Evolutionary conservation across 2,888 invertebrate genomes (phyloP).

Genomic region (Eurytoma californica): DNA sequence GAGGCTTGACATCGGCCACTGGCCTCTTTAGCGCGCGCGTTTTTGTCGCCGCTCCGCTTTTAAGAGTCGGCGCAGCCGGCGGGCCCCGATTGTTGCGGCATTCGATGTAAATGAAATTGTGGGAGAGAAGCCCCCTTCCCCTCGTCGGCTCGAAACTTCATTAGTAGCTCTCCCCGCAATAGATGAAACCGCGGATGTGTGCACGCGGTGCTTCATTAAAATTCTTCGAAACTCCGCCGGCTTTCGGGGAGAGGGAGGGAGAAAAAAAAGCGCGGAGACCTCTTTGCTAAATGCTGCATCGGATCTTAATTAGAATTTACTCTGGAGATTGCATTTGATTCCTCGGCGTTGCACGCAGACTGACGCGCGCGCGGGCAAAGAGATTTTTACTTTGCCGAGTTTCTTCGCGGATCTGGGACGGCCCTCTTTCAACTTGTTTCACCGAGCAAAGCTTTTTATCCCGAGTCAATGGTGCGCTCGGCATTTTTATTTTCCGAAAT

Average conservation of each 20-base stretch:
- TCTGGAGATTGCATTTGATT: constrained; percentile 24
- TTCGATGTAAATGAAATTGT: constrained; percentile 50
- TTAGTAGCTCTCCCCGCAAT: constrained; percentile 26
- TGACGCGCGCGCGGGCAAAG: neutral
- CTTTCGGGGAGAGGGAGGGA: neutral
- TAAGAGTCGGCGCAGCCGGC: neutral
- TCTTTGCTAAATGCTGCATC: constrained; percentile 28
- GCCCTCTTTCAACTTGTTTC: neutral
- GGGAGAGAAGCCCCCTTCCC: constrained; percentile 15
- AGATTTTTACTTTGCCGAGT: constrained; percentile 6
- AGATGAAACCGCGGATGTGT: constrained; percentile 41
- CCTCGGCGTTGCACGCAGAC: neutral
- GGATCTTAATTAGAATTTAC: constrained; percentile 42
- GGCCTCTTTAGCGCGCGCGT: constrained; percentile 16
- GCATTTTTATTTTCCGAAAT: neutral
- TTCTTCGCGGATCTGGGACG: constrained; percentile 20
- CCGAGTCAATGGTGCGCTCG: neutral
- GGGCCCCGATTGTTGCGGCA: constrained; percentile 40
- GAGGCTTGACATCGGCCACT: constrained; percentile 3
- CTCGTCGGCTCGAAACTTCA: constrained; percentile 22
- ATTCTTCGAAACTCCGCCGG: constrained; percentile 38
- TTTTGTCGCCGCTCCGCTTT: constrained; percentile 1
- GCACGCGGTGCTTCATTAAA: constrained; percentile 41
- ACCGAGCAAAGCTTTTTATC: too few species aligned
- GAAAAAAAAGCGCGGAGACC: neutral